Evolutionary conservation across 2,113 vertebrate genomes (phyloP), one percentile per base, ranked within the genome.

Genomic region (Nycticryphes semicollaris): DNA sequence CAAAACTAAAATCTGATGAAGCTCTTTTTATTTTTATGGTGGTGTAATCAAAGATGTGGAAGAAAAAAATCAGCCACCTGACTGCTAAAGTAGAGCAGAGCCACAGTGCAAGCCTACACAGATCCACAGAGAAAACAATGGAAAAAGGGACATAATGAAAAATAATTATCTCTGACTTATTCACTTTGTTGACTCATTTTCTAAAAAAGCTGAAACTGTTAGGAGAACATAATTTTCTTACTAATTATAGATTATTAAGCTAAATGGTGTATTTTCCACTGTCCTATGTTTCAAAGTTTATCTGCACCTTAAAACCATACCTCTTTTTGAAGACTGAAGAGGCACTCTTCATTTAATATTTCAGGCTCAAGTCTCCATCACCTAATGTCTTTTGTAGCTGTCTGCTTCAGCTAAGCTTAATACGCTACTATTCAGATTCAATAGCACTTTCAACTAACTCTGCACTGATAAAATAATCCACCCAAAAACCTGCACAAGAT

Each of bases 1-100:
- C 81, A 72, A 85, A 94, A 92, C 91, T 88, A 90, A 93, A 96
- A 93, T 87, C 88, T 95, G 95, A 91, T 79, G 93, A 94, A 91
- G 59, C 62, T 78, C 41, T 72, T 95, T 95, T 96, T 84, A 79
- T 90, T 95, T 95, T 91, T 85, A 56, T 75, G 64, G 63, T 28
- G 3, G 59, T 56, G 56, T 77, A 96, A 95, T 95, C 87, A 94
- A 95, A 96, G 74, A 73, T 41, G 22, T 43, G 66, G 30, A 66
- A 54, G 33, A n/a, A 89, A 73, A 31, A 76, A 84, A 56, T 72
- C 76, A 93, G 31, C 54, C 35, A 92, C 48, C 83, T 89, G 69
- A 90, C 78, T 94, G n/a, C 66, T 92, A 27, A 92, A 93, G 76
- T 74, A 95, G 50, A 66, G 62, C 79, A 94, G 43, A 96, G 24